These are phyloP conservation scores for Drosophila neocordata DNA, from an alignment of 1,140 invertebrate genomes.

Conservation along the genomic window DNA sequence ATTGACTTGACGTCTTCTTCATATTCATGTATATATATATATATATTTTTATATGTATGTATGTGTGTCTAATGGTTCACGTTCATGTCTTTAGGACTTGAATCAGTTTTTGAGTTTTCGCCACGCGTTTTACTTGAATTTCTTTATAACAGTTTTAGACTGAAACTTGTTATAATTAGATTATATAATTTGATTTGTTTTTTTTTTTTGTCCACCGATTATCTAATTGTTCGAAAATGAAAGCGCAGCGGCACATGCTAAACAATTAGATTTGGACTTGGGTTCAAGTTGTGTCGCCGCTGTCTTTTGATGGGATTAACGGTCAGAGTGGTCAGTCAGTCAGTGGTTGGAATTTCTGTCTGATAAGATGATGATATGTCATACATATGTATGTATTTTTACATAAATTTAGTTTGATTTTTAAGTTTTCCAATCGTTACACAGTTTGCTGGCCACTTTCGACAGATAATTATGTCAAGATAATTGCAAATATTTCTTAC, in stretches of 20 bases:
- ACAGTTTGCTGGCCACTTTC: neutral
- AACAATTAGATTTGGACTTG: constrained; percentile 54
- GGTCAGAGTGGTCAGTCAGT: neutral
- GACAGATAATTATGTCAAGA: neutral
- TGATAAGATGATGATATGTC: neutral
- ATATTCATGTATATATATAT: neutral
- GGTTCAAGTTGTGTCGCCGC: constrained; percentile 1
- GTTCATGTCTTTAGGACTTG: neutral
- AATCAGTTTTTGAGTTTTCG: constrained; percentile 25
- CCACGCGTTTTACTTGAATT: constrained; percentile 71
- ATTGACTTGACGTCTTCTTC: constrained; percentile 58
- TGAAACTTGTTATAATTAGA: constrained; percentile 72
- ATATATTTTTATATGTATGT: neutral
- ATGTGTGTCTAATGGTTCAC: constrained; percentile 2
- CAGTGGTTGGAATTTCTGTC: neutral
- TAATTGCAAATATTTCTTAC: constrained; percentile 1
- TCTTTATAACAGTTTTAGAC: constrained; percentile 39
- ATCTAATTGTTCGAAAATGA: constrained; percentile 70
- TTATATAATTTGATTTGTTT: constrained; percentile 59
- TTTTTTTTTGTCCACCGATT: constrained; percentile 44
- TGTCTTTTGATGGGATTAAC: constrained; percentile 15
- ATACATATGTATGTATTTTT: neutral
- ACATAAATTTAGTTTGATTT: neutral
- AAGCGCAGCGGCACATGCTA: constrained; percentile 64
- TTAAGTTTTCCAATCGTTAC: too few species aligned